Conservation (phyloP, 2,888 invertebrate species). For the Pseudanteris insignis region DNA sequence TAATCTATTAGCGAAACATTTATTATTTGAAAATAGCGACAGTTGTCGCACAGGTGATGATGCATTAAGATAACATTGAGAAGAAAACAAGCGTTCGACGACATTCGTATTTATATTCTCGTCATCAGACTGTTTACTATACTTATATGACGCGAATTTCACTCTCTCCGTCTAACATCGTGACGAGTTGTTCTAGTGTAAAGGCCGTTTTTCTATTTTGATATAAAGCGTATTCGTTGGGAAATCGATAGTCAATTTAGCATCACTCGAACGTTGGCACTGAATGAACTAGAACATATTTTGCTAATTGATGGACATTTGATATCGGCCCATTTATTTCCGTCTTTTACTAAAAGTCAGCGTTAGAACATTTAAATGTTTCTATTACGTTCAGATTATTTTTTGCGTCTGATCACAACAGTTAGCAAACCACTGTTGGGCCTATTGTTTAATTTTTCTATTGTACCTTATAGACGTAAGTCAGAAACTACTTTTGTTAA, state of each 20-base stretch:
- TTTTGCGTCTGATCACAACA: no score
- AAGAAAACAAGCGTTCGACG: slow-evolving; percentile 16
- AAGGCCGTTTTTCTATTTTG: slow-evolving; percentile 25
- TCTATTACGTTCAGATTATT: no score
- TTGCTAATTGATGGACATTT: slow-evolving; percentile 8
- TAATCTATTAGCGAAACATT: not conserved
- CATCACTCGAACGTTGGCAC: slow-evolving; percentile 44
- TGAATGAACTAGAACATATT: slow-evolving; percentile 5
- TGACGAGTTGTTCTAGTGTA: slow-evolving; percentile 6
- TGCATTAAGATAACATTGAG: slow-evolving; percentile 8
- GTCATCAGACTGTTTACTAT: slow-evolving; percentile 20
- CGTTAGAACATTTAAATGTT: no score
- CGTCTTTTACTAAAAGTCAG: no score
- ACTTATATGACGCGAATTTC: slow-evolving; percentile 19
- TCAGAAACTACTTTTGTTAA: no score
- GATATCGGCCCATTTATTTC: no score
- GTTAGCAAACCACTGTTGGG: no score
- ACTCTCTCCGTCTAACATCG: slow-evolving; percentile 11
- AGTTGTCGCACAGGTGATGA: slow-evolving; percentile 6
- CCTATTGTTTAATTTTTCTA: no score
- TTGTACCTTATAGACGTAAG: no score
- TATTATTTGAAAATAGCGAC: not conserved
- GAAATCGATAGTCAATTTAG: slow-evolving; percentile 40
- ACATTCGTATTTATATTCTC: slow-evolving; percentile 10
- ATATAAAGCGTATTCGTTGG: slow-evolving; percentile 29